These are phyloP conservation scores for Acanthis flammea DNA, from an alignment of 2,797 vertebrate species.

Conservation along the genomic window DNA sequence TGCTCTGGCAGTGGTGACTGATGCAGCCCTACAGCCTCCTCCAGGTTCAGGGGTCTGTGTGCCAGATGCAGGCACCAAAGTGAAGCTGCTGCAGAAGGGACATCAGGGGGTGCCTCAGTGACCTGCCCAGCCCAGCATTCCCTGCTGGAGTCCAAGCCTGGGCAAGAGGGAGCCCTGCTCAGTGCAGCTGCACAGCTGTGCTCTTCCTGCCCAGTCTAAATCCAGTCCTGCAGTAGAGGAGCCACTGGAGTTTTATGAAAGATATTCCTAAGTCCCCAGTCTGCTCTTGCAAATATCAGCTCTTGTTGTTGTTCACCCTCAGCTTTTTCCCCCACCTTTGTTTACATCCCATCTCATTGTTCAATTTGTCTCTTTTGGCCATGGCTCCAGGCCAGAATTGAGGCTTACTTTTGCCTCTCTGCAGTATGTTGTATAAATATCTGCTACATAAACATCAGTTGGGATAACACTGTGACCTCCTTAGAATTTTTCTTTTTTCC, in stretches of 20 bases:
- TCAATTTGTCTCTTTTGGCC: neutral
- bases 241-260: neutral
- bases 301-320: neutral
- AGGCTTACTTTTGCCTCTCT: neutral
- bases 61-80: fast-evolving
- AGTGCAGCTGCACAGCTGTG: neutral
- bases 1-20: neutral
- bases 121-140: neutral
- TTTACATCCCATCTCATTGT: neutral
- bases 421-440: neutral
- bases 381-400: neutral
- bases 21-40: neutral
- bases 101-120: neutral
- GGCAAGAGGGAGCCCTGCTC: neutral
- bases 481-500: neutral
- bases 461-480: neutral
- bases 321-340: neutral
- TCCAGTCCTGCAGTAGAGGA: neutral
- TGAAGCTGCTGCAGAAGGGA: neutral
- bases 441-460: neutral
- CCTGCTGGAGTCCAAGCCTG: neutral
- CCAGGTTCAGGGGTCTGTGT: neutral
- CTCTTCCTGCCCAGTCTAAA: fast-evolving
- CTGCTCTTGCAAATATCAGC: neutral
- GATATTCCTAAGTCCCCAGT: fast-evolving